These are phyloP conservation scores for Mesopsocus fuscifrons DNA, from an alignment of 2,888 invertebrate species.

Conservation along the genomic window DNA sequence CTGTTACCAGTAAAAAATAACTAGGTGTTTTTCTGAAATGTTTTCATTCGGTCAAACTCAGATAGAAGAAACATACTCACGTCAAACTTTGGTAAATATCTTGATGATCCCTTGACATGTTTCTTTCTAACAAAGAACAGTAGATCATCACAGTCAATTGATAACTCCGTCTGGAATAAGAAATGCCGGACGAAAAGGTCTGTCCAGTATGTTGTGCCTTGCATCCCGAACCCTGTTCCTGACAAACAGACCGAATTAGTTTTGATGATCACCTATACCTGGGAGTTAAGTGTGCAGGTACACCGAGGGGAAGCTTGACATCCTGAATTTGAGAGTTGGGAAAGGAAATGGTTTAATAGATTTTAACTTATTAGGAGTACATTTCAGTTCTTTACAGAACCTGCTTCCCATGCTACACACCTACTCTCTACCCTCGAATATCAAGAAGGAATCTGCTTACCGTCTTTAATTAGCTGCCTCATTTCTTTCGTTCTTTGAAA, in stretches of 20 bases:
- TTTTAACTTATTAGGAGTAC: too few species aligned
- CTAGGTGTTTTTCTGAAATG: too few species aligned
- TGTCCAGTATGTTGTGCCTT: conserved; percentile 90
- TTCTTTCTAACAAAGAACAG: conserved; percentile 89
- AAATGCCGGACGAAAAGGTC: conserved; percentile 88
- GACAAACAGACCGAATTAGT: conserved; percentile 20
- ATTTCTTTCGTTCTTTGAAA: conserved; percentile 84
- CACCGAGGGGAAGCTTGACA: conserved; percentile 4
- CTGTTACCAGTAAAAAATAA: too few species aligned
- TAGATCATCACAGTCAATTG: conserved; percentile 84
- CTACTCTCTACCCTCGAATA: too few species aligned
- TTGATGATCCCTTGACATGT: conserved; percentile 70
- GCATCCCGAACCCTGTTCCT: conserved; percentile 86
- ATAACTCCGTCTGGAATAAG: conserved; percentile 71
- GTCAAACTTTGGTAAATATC: conserved; percentile 79
- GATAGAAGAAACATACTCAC: conserved; percentile 25
- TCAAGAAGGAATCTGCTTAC: too few species aligned
- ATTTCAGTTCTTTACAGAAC: too few species aligned
- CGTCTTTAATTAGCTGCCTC: conserved; percentile 73
- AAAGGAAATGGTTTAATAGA: too few species aligned
- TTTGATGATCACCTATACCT: too few species aligned
- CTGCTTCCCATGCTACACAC: too few species aligned
- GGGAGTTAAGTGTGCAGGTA: neutral
- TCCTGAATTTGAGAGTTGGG: neutral
- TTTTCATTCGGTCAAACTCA: neutral